Base-by-base conservation (phyloP, 2,113 vertebrate species). In the Bagarius yarrelli region DNA sequence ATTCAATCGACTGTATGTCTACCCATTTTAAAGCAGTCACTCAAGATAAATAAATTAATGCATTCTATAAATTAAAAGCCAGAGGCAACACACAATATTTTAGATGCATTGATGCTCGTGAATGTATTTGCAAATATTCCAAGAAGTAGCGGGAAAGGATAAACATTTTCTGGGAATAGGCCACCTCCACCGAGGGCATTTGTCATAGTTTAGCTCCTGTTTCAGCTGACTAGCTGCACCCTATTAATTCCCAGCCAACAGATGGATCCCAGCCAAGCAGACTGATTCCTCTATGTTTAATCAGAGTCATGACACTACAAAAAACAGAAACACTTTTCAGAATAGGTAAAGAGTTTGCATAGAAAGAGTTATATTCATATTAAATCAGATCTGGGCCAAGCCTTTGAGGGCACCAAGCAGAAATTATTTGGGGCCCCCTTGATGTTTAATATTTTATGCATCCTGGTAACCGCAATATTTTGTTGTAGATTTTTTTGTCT, bases 241-340 rank as follows among this genome's bases (percentile, higher is more conserved):
- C 15, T 53, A 72, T 72, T 53, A 72, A 53, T 32, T 72, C 27
- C 47, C 47, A 53, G 70, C 67, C 40, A 70, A 70, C 40, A 50
- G 40, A 50, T 70, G 67, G 67, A 70, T 44, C n/a, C 8, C 40
- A 27, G 67, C 67, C 67, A 70, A 72, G 47, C 47, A 53, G 70
- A 72, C 70, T 30, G 9, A 53, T 53, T 32, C 25, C 1, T 53
- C 47, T 9, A 53, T 52, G 70, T 52, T 52, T 72, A 32, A 53
- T 72, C 50, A 72, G 70, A 1, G 6, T 50, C n/a, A 44, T 16
- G 27, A n/a, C 15, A 52, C 44, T 71, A 52, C 0, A 8, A 71
- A 52, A 71, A 71, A n/a, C 40, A 47, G 14, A 8, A 69, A 70
- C 44, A 27, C 40, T 27, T 18, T 27, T 47, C 15, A 50, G 40